Percentiles rank a stretch among this genome's conserved stretches.
Evolutionary conservation across 2,888 invertebrate species (phyloP).

Genomic region (Agrochola circellaris): DNA sequence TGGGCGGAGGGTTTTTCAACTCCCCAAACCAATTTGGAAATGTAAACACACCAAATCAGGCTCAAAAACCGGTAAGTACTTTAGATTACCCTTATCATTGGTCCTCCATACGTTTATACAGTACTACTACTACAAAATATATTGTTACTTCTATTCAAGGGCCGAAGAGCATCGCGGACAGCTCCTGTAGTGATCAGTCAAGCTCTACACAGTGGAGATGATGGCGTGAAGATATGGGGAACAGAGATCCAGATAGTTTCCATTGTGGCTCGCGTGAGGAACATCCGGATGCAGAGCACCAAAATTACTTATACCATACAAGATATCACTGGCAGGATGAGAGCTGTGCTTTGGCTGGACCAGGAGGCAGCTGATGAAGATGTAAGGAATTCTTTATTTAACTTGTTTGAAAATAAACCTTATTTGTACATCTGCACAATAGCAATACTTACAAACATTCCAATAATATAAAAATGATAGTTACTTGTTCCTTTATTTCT

Average conservation of each 20-base stretch:
- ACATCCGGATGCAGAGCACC: conserved; percentile 87
- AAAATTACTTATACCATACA: conserved; percentile 89
- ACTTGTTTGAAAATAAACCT: neutral
- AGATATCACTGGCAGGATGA: conserved; percentile 89
- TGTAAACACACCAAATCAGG: conserved; percentile 85
- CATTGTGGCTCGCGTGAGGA: conserved; percentile 84
- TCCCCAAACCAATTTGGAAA: conserved; percentile 87
- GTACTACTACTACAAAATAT: neutral
- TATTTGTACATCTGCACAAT: neutral
- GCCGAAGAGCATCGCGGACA: conserved; percentile 85
- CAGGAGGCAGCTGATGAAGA: conserved; percentile 89
- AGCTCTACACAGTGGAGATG: conserved; percentile 87
- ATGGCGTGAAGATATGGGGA: conserved; percentile 89
- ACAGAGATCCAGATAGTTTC: conserved; percentile 88
- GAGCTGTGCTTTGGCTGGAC: conserved; percentile 87
- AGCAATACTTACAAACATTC: conserved; percentile 1
- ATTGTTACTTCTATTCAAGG: conserved; percentile 74
- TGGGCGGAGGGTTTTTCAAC: conserved; percentile 88
- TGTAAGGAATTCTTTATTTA: conserved; percentile 70
- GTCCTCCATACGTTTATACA: neutral
- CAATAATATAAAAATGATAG: too few species aligned
- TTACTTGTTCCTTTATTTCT: neutral
- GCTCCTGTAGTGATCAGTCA: conserved; percentile 88
- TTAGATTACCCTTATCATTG: neutral
- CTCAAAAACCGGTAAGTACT: conserved; percentile 82